phyloP scores from a whole-genome alignment of 2,113 vertebrate genomes.

The Bubo scandiacus region DNA sequence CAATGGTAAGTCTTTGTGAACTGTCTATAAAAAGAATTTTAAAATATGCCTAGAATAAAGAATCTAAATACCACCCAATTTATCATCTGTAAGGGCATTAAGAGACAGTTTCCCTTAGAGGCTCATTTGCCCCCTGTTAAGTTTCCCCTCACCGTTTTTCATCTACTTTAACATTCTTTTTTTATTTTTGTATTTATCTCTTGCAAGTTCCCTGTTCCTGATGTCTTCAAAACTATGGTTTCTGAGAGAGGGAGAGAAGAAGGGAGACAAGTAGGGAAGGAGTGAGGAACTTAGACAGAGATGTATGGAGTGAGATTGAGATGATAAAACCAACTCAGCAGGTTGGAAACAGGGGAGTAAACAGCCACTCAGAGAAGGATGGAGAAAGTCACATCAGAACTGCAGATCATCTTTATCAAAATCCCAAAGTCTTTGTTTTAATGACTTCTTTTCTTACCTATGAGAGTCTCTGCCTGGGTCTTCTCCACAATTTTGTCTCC shows the following conservation, averaged over 20 bases:
- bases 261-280: background rate
- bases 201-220: background rate
- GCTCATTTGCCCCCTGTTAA: background rate
- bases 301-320: rapidly evolving
- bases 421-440: background rate
- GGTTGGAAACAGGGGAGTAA: background rate
- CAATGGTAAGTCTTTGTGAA: background rate
- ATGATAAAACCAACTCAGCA: background rate
- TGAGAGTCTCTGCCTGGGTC: background rate
- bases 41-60: background rate
- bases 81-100: background rate
- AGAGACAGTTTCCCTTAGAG: background rate
- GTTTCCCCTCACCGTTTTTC: background rate
- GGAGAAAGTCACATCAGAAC: background rate
- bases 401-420: background rate
- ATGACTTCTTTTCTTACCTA: background rate
- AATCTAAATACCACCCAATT: background rate
- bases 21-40: background rate
- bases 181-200: background rate
- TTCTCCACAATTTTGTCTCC: background rate
- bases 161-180: background rate
- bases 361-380: background rate
- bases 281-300: background rate
- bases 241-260: background rate
- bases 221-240: background rate